Conservation (phyloP, 37 sponge, comb jelly and placozoan genomes). For the Oopsacas minuta region DNA sequence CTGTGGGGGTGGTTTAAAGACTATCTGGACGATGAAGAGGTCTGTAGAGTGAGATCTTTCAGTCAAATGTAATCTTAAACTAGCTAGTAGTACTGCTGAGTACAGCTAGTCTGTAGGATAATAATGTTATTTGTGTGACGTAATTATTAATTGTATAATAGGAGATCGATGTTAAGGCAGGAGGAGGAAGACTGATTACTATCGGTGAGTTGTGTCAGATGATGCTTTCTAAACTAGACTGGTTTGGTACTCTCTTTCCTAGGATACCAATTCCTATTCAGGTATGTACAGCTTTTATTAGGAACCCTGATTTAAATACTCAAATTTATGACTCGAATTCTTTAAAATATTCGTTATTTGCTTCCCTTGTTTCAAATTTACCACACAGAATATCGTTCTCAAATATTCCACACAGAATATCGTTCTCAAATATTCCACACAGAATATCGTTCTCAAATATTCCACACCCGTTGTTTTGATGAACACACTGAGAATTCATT, state of each 20-base stretch:
- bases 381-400: no score
- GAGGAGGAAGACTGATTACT: slow-evolving; percentile 68
- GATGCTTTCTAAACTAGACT: slow-evolving; percentile 85
- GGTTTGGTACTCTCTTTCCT: slow-evolving; percentile 96
- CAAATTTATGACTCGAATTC: no score
- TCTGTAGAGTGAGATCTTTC: slow-evolving; percentile 26
- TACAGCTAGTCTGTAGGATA: background rate
- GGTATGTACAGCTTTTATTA: background rate
- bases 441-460: no score
- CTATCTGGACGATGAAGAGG: slow-evolving; percentile 91
- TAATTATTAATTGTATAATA: background rate
- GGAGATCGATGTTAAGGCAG: slow-evolving; percentile 93
- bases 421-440: no score
- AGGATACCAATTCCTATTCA: slow-evolving; percentile 66
- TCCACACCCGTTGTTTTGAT: no score
- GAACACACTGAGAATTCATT: background rate
- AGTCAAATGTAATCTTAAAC: background rate
- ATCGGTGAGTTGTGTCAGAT: slow-evolving; percentile 83
- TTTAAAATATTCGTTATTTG: no score
- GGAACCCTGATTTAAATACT: no score
- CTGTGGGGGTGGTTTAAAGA: slow-evolving; percentile 89
- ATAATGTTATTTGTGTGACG: background rate
- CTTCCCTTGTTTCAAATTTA: no score
- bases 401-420: no score
- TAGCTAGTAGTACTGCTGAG: background rate